Percentiles rank a stretch among this genome's conserved stretches.
phyloP scores from a whole-genome alignment of 2,113 vertebrate genomes.

The Atrichornis clamosus region DNA sequence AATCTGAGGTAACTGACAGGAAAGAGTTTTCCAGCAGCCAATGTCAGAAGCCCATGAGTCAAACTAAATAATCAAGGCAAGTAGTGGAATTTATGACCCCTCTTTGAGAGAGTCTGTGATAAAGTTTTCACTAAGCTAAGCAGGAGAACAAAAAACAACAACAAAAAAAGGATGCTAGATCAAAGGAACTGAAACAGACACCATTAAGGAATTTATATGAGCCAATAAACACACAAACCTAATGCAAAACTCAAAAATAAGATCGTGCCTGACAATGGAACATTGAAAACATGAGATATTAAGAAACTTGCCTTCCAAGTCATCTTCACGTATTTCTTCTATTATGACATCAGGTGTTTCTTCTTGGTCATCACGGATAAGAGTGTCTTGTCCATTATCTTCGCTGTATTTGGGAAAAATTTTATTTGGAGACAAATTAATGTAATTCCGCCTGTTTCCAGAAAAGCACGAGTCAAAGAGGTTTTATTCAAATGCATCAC shows the following conservation, averaged over 20 bases:
- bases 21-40: neutral
- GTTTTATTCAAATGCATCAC: neutral
- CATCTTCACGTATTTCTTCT: conserved; percentile 80
- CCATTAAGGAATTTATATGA: neutral
- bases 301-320: conserved; percentile 61
- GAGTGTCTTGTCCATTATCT: neutral
- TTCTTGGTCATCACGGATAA: neutral
- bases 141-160: neutral
- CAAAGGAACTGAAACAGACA: neutral
- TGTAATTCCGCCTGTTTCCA: neutral
- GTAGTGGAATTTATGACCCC: neutral
- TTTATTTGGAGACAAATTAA: conserved; percentile 57
- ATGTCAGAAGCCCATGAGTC: neutral
- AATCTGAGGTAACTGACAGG: neutral
- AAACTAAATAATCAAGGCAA: neutral
- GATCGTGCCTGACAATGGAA: neutral
- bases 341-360: conserved; percentile 76
- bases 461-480: neutral
- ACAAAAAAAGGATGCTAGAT: neutral
- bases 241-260: neutral
- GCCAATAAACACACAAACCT: neutral
- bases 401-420: conserved; percentile 40
- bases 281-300: neutral
- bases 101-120: neutral
- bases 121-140: neutral